phyloP scores from a whole-genome alignment of 2,888 invertebrate species.

The Pyrgus malvae region DNA sequence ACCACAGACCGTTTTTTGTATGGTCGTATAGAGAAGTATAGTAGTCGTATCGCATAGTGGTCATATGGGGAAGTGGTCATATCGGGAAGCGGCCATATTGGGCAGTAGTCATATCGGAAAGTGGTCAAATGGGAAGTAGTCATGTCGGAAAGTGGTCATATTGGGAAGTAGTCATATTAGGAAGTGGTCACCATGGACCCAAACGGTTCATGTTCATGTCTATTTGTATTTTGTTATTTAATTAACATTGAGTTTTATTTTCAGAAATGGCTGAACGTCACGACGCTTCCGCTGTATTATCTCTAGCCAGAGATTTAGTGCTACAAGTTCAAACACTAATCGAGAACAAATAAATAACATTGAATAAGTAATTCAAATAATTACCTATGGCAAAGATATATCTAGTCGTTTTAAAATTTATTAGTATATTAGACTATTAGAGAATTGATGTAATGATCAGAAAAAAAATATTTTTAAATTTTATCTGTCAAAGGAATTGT shows the following conservation, averaged over 20 bases:
- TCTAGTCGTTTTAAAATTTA: slow-evolving; percentile 16
- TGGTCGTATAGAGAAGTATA: too few species aligned
- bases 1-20: too few species aligned
- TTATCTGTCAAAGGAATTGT: slow-evolving; percentile 9
- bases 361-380: neutral
- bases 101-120: too few species aligned
- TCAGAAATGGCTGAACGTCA: slow-evolving; percentile 98
- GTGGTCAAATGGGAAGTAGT: too few species aligned
- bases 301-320: slow-evolving; percentile 92
- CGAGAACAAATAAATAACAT: slow-evolving; percentile 89
- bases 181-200: too few species aligned
- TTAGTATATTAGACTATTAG: slow-evolving; percentile 25
- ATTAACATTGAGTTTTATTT: slow-evolving; percentile 50
- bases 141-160: too few species aligned
- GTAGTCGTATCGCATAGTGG: too few species aligned
- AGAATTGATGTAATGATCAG: slow-evolving; percentile 15
- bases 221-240: neutral
- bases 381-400: slow-evolving; percentile 18
- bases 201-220: too few species aligned
- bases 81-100: too few species aligned
- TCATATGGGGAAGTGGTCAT: too few species aligned
- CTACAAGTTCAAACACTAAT: slow-evolving; percentile 94
- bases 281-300: slow-evolving; percentile 90
- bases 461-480: slow-evolving; percentile 12
- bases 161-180: too few species aligned